Conservation (phyloP, 2,888 invertebrate species). For the Coleophora flavipennella region DNA sequence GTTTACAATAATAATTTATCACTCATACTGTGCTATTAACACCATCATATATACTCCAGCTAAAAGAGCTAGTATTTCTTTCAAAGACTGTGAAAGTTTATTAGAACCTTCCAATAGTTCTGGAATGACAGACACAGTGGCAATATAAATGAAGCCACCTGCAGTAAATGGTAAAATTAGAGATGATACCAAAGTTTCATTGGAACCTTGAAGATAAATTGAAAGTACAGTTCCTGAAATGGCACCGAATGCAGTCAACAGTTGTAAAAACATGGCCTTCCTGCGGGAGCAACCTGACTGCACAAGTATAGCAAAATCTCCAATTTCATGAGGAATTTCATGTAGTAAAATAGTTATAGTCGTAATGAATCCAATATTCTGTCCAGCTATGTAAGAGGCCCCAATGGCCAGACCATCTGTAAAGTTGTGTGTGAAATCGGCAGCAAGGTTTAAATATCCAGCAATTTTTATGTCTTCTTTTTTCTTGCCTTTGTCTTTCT, state of each 20-base stretch:
- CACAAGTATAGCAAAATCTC: slow-evolving; percentile 98
- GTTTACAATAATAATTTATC: slow-evolving; percentile 7
- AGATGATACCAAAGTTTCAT: slow-evolving; percentile 79
- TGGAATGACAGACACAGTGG: slow-evolving; percentile 98
- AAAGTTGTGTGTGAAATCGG: slow-evolving; percentile 99
- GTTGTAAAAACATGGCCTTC: slow-evolving; percentile 95
- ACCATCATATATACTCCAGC: slow-evolving; percentile 97
- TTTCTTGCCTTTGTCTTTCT: slow-evolving; percentile 49
- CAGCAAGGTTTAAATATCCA: slow-evolving; percentile 96
- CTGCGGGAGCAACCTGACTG: slow-evolving; percentile 95
- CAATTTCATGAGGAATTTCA: slow-evolving; percentile 99
- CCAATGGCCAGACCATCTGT: slow-evolving; percentile 99
- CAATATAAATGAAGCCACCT: slow-evolving; percentile 99
- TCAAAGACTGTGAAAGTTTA: slow-evolving; percentile 89
- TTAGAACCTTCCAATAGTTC: slow-evolving; percentile 93
- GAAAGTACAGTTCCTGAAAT: slow-evolving; percentile 93
- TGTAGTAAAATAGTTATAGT: slow-evolving; percentile 97
- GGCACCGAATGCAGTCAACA: slow-evolving; percentile 96
- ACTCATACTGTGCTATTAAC: slow-evolving; percentile 83
- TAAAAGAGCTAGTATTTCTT: slow-evolving; percentile 90
- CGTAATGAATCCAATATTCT: slow-evolving; percentile 89
- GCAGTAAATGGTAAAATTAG: slow-evolving; percentile 98
- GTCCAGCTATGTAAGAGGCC: slow-evolving; percentile 95
- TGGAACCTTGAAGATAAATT: slow-evolving; percentile 82
- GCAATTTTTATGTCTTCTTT: slow-evolving; percentile 63